Percentiles rank a stretch among this genome's conserved stretches.
These are phyloP conservation scores for Pterocles burchelli DNA, from an alignment of 2,113 vertebrate genomes.

Conservation along the genomic window DNA sequence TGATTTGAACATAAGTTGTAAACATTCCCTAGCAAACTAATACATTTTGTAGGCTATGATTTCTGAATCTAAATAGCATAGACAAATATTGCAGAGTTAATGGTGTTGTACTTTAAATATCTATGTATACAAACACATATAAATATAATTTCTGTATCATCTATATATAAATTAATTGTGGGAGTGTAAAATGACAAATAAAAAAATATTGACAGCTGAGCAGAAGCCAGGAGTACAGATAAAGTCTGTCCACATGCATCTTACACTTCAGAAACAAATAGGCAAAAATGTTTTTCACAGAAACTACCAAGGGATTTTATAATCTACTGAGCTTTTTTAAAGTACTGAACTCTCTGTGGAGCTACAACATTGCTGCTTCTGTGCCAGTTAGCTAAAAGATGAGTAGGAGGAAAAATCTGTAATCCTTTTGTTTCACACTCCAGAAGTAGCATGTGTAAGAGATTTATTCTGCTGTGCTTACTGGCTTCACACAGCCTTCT, in stretches of 20 bases:
- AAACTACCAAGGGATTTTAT: not conserved
- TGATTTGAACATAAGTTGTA: not conserved
- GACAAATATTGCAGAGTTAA: not conserved
- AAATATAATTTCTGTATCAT: not conserved
- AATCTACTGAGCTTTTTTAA: not conserved
- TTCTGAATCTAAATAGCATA: not conserved
- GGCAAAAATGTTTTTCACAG: not conserved
- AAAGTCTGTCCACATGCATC: not conserved
- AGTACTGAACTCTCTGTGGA: not conserved
- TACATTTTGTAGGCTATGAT: not conserved
- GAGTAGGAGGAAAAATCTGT: not conserved
- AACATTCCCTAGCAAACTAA: not conserved
- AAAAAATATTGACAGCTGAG: not conserved
- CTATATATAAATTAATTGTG: not conserved
- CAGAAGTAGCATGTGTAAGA: not conserved
- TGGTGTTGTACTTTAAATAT: not conserved
- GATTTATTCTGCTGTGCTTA: not conserved
- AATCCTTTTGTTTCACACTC: not conserved
- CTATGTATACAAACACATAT: not conserved
- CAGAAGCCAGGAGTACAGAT: not conserved
- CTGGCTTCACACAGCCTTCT: not conserved
- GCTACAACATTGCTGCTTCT: not conserved
- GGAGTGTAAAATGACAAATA: not conserved
- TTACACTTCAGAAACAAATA: not conserved
- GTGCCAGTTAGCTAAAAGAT: not conserved